These are phyloP conservation scores for Aurelia sp. DNA, from an alignment of 30 jellyfish, hydroid and myxozoan genomes.

Conservation along the genomic window DNA sequence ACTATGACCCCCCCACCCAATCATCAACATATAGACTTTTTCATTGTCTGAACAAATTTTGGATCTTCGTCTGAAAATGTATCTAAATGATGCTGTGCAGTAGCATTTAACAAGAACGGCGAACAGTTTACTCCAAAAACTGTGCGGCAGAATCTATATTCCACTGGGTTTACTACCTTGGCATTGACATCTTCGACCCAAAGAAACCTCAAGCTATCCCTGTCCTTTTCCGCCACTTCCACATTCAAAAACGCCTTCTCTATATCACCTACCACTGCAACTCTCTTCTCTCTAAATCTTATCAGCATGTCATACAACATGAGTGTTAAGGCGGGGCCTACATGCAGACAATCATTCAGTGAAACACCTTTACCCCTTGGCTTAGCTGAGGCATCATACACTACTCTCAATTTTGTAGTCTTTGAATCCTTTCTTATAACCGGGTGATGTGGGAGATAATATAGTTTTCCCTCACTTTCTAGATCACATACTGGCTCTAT, in stretches of 20 bases:
- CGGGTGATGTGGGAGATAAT: conserved; percentile 42
- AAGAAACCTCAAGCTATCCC: conserved; percentile 42
- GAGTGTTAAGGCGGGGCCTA: conserved; percentile 28
- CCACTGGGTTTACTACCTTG: conserved; percentile 9
- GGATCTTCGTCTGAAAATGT: conserved; percentile 12
- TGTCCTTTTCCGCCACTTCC: conserved; percentile 4
- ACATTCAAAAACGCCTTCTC: too few species aligned
- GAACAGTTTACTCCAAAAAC: conserved; percentile 33
- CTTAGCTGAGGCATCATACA: background rate
- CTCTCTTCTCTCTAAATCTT: too few species aligned
- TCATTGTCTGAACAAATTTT: conserved; percentile 6
- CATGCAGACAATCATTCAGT: conserved; percentile 50
- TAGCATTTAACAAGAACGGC: conserved; percentile 42
- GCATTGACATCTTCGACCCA: conserved; percentile 43
- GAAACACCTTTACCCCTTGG: too few species aligned
- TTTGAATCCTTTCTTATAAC: conserved; percentile 9
- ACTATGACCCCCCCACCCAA: too few species aligned
- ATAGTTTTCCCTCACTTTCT: background rate
- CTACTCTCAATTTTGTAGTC: conserved; percentile 39
- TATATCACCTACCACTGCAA: too few species aligned
- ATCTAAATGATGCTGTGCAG: conserved; percentile 18
- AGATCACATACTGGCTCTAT: conserved; percentile 31
- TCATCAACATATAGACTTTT: too few species aligned
- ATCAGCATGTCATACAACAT: background rate
- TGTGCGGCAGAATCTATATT: conserved; percentile 5